Base-by-base conservation (phyloP, 2,888 invertebrate genomes). In the Cheilosia vulpina region DNA sequence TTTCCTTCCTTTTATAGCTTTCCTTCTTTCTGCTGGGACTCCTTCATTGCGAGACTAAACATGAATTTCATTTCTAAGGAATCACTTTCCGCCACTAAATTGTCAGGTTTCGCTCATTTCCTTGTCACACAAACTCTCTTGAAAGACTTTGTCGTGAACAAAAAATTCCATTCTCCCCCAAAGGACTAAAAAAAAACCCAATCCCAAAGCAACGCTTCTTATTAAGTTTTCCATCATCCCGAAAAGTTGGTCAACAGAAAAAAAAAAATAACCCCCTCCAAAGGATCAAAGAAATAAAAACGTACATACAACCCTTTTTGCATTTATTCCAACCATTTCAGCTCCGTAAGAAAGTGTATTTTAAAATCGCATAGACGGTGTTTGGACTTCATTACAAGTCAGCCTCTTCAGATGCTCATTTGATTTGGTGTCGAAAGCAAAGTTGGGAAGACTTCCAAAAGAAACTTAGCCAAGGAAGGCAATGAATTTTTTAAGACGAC, bases 331-430 rank as follows among this genome's bases (percentile, higher is more conserved):
- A 55, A n/a, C 34, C 41, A 24, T 24, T 17, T 15, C 17, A 11
- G 41, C 6, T 62, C 15, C 24, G 27, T 41, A 31, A 15, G 41
- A 53, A 41, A 52, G 43, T 53, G 43, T 53, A 58, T 45, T 69
- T 62, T 62, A 34, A 65, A 27, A 45, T 55, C 53, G 38, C 34
- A 34, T 38, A 53, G 68, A 68, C 43, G 68, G 53, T 77, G 77
- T 68, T 68, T 62, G 34, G 62, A 77, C 68, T 77, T 77, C 77
- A 77, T 77, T 77, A 77, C 53, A 45, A 24, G 53, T 53, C 43
- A 21, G 21, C 43, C 60, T 34, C 53, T 68, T 68, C 9, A 57
- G 76, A 4, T 63, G 58, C 19, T 60, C 75, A 57, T 75, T 76
- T 76, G 34, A 60, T 68, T 68, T 38, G 60, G 76, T 76, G 41